Evolutionary conservation across 1,140 invertebrate genomes (phyloP).

Genomic region (Bombus pyrosoma): DNA sequence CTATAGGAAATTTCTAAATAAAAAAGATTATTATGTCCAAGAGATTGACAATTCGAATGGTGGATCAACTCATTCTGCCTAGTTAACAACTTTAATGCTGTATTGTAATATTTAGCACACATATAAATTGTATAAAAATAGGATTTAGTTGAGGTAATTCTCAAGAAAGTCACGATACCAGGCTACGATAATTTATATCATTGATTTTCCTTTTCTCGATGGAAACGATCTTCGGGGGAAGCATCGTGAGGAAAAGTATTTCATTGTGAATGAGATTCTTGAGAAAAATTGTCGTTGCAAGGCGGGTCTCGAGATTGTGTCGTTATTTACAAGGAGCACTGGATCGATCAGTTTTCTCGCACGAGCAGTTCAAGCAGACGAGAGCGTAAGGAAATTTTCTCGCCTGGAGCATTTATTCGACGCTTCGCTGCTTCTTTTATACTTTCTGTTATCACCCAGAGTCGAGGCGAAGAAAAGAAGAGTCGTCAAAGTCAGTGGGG

Average conservation of each 20-base stretch:
- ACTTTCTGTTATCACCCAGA: conserved; percentile 11
- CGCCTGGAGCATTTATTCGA: conserved; percentile 23
- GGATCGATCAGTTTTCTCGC: conserved; percentile 25
- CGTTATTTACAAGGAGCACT: conserved; percentile 11
- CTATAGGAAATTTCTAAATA: too few relatives aligned
- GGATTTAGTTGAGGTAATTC: too few relatives aligned
- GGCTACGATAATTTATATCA: too few relatives aligned
- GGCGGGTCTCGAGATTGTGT: neutral
- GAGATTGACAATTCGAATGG: too few relatives aligned
- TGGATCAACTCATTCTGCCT: too few relatives aligned
- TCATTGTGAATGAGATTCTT: neutral
- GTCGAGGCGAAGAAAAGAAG: neutral
- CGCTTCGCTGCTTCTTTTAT: conserved; percentile 24
- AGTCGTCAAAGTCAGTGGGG: neutral
- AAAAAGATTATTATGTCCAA: too few relatives aligned
- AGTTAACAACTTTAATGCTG: too few relatives aligned
- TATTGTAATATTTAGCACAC: too few relatives aligned
- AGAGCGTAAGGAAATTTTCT: conserved; percentile 28
- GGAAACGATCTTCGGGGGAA: neutral
- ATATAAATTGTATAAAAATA: too few relatives aligned
- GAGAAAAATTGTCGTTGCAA: neutral
- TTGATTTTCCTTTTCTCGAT: neutral
- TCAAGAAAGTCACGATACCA: too few relatives aligned
- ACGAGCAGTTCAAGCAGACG: neutral
- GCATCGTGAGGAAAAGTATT: neutral